Evolutionary conservation across 1,140 invertebrate genomes (phyloP).

Genomic region (Onthophagus taurus): DNA sequence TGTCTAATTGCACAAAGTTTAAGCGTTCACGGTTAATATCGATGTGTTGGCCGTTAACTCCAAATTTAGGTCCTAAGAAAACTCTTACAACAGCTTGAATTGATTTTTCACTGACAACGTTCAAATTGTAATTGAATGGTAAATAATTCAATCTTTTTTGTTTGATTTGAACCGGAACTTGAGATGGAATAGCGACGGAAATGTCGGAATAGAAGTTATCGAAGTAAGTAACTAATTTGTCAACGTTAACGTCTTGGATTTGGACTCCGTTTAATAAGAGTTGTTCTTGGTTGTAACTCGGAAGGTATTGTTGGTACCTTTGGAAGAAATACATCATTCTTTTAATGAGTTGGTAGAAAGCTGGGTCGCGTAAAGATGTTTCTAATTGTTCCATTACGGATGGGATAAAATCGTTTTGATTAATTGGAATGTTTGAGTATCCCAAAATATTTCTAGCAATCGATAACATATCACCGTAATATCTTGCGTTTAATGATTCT

Average conservation of each 20-base stretch:
- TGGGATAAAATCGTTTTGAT: conserved; percentile 29
- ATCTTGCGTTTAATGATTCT: conserved; percentile 53
- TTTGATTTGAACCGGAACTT: conserved; percentile 37
- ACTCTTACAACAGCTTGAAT: conserved; percentile 48
- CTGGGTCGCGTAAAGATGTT: conserved; percentile 55
- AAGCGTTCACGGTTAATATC: conserved; percentile 41
- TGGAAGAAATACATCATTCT: conserved; percentile 42
- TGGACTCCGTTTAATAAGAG: conserved; percentile 49
- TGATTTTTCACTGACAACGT: conserved; percentile 46
- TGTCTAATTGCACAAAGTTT: conserved; percentile 53
- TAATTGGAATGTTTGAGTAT: conserved; percentile 29
- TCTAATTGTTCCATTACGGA: conserved; percentile 40
- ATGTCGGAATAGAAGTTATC: conserved; percentile 58
- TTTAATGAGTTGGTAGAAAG: conserved; percentile 54
- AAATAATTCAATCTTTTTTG: conserved; percentile 49
- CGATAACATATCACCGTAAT: conserved; percentile 50
- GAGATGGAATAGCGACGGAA: conserved; percentile 46
- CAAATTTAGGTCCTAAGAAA: conserved; percentile 61
- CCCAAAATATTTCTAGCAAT: conserved; percentile 51
- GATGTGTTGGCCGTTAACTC: conserved; percentile 43
- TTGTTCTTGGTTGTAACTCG: conserved; percentile 50
- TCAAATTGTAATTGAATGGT: conserved; percentile 51
- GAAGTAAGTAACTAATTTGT: conserved; percentile 60
- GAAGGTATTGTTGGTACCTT: conserved; percentile 32
- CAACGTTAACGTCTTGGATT: conserved; percentile 50